A percentile compares a stretch with the other conserved stretches of the same genome.
phyloP scores from a whole-genome alignment of 2,797 vertebrate species.

The Chaenodraco wilsoni region DNA sequence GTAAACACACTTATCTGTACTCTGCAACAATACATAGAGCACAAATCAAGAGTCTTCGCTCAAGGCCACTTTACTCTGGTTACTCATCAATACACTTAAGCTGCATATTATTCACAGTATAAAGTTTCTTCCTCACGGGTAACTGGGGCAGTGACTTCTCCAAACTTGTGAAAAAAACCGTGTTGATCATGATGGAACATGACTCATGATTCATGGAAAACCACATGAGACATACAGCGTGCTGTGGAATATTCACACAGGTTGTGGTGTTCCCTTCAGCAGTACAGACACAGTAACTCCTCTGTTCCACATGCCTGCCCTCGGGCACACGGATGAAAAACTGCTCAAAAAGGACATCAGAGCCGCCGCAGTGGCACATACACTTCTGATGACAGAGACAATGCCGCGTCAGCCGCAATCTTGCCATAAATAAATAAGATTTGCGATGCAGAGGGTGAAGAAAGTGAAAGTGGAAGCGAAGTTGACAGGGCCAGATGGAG shows the following conservation, averaged over 20 bases:
- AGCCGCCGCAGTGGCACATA: conserved; percentile 34
- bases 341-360: conserved; percentile 1
- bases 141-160: not conserved
- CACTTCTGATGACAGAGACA: conserved; percentile 50
- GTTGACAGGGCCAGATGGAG: conserved; percentile 71
- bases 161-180: not conserved
- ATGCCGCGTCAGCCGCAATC: conserved; percentile 43
- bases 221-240: not conserved
- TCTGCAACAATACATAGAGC: not conserved
- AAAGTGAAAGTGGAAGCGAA: conserved; percentile 58
- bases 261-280: conserved; percentile 4
- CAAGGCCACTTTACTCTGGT: conserved; percentile 2
- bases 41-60: not conserved
- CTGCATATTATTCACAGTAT: not conserved
- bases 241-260: conserved; percentile 5
- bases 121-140: not conserved
- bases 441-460: conserved; percentile 47
- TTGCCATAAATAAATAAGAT: conserved; percentile 54
- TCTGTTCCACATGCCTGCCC: not conserved
- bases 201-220: conserved; percentile 4
- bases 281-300: not conserved
- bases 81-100: not conserved
- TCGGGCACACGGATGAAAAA: conserved; percentile 31
- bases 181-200: not conserved
- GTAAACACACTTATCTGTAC: not conserved